Evolutionary conservation across 2,797 vertebrate genomes (phyloP).

Genomic region (Hydrophis major): DNA sequence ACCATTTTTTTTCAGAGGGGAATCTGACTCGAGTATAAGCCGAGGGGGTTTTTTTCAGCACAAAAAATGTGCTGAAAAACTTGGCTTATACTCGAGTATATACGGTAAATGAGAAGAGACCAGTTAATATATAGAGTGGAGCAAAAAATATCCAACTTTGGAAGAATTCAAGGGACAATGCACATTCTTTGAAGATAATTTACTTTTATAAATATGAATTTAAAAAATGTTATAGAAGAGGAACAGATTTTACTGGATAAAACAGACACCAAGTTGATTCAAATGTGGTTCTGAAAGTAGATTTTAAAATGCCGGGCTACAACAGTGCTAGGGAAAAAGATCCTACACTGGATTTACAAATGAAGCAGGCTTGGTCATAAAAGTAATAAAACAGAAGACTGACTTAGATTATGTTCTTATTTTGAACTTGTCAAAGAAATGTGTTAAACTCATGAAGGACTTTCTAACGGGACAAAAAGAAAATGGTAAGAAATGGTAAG

Average conservation of each 20-base stretch:
- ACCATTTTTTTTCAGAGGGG: too few species aligned
- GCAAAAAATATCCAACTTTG: background rate
- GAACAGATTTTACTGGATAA: background rate
- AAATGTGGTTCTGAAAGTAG: background rate
- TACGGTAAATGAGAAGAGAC: background rate
- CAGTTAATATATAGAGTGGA: background rate
- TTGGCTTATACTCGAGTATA: too few species aligned
- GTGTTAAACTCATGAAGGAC: background rate
- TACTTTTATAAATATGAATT: background rate
- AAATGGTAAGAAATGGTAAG: background rate
- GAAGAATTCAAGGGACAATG: background rate
- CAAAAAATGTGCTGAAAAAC: too few species aligned
- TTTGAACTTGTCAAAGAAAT: background rate
- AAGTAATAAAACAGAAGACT: background rate
- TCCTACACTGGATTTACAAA: background rate
- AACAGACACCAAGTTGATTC: background rate
- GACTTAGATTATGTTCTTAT: background rate
- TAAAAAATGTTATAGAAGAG: background rate
- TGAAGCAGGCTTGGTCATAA: background rate
- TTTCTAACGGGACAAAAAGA: background rate
- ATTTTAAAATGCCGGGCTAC: background rate
- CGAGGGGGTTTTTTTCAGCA: too few species aligned
- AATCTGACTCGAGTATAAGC: too few species aligned
- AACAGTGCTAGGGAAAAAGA: background rate
- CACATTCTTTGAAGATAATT: background rate